Evolutionary conservation across 2,797 vertebrate genomes (phyloP).

Genomic region (Hafferia zeledoni): DNA sequence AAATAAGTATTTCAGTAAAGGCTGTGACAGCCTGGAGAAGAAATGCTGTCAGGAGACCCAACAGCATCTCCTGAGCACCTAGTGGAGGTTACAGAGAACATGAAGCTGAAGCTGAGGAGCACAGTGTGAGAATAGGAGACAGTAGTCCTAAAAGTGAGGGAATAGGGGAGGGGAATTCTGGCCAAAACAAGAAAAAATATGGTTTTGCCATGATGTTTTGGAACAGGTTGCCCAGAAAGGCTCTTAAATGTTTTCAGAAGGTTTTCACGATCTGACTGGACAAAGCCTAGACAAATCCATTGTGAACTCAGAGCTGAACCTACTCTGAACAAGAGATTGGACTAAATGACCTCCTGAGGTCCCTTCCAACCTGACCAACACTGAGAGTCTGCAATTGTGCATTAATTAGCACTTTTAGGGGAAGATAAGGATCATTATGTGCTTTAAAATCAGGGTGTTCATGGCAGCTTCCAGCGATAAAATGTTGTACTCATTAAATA

Average conservation of each 20-base stretch:
- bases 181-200: background rate
- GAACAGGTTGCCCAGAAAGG: background rate
- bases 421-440: background rate
- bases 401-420: background rate
- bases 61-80: background rate
- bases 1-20: background rate
- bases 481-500: background rate
- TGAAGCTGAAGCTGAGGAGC: background rate
- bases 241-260: background rate
- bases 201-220: background rate
- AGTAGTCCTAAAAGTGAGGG: background rate
- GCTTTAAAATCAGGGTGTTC: background rate
- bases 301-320: background rate
- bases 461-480: background rate
- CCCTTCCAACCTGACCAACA: background rate
- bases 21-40: background rate
- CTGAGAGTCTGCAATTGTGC: background rate
- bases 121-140: background rate
- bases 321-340: background rate
- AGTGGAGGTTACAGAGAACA: background rate
- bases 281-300: background rate
- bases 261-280: background rate
- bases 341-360: background rate
- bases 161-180: background rate
- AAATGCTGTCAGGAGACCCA: background rate